Percentiles rank a stretch among this genome's conserved stretches.
These are phyloP conservation scores for Apamea sordens DNA, from an alignment of 2,888 invertebrate genomes.

Conservation along the genomic window DNA sequence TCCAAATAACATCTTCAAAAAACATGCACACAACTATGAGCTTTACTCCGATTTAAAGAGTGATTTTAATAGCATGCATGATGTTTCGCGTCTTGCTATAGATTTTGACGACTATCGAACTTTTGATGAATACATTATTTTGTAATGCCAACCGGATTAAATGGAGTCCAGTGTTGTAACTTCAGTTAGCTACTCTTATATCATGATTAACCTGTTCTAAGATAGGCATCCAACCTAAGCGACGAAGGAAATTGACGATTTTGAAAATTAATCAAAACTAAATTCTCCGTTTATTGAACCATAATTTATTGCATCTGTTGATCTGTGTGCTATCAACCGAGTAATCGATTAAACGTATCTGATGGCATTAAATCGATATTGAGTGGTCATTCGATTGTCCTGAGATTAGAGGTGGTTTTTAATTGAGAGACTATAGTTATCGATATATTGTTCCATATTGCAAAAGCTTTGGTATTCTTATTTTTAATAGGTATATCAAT, in stretches of 20 bases:
- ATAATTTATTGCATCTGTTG: conserved; percentile 46
- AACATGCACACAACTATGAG: background rate
- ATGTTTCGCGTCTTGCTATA: conserved; percentile 18
- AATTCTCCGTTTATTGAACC: conserved; percentile 27
- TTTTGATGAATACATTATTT: conserved; percentile 46
- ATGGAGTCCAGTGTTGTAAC: conserved; percentile 59
- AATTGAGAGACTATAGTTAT: conserved; percentile 38
- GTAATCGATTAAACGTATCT: conserved; percentile 47
- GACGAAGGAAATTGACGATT: conserved; percentile 60
- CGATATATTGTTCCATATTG: conserved; percentile 41
- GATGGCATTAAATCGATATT: conserved; percentile 51
- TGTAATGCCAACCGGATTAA: conserved; percentile 55
- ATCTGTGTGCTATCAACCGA: conserved; percentile 24
- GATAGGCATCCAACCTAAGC: conserved; percentile 29
- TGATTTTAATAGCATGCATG: conserved; percentile 21
- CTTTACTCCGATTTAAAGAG: conserved; percentile 4
- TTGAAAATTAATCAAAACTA: conserved; percentile 51
- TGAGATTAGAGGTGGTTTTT: conserved; percentile 43
- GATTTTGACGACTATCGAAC: conserved; percentile 34
- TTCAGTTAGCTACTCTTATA: conserved; percentile 58
- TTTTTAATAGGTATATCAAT: conserved; percentile 45
- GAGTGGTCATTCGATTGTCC: conserved; percentile 22
- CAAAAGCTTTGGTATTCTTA: conserved; percentile 45
- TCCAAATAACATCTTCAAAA: conserved; percentile 17
- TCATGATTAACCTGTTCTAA: conserved; percentile 59